These are phyloP conservation scores for Volucella inflata DNA, from an alignment of 2,888 invertebrate genomes.

Conservation along the genomic window DNA sequence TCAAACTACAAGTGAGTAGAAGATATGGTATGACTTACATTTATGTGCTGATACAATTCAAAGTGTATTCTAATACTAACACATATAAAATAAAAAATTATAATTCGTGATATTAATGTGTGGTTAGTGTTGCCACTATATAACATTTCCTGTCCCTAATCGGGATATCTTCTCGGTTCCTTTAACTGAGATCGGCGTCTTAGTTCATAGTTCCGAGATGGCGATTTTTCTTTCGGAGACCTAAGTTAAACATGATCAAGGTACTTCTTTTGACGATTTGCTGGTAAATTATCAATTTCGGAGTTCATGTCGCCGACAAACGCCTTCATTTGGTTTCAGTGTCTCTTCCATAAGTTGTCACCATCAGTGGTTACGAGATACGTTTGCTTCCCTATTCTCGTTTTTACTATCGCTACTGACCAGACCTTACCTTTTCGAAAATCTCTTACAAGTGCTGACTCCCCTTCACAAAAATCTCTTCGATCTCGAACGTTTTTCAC, in stretches of 20 bases:
- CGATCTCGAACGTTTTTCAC: too few species aligned
- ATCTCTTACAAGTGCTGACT: conserved; percentile 20
- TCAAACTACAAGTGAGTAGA: too few species aligned
- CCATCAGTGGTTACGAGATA: too few species aligned
- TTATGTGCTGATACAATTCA: too few species aligned
- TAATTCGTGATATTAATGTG: too few species aligned
- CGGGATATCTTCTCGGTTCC: too few species aligned
- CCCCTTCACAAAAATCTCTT: not conserved
- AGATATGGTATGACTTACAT: too few species aligned
- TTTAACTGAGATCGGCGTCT: conserved; percentile 7
- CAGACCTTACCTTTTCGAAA: conserved; percentile 6
- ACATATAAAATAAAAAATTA: too few species aligned
- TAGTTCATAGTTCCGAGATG: not conserved
- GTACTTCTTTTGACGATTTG: not conserved
- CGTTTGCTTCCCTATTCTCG: conserved; percentile 12
- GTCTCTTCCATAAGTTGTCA: too few species aligned
- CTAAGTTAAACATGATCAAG: conserved; percentile 6
- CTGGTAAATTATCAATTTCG: not conserved
- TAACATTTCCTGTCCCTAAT: not conserved
- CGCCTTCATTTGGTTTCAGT: conserved; percentile 10
- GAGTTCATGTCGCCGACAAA: not conserved
- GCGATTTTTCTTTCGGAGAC: not conserved
- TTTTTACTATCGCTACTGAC: conserved; percentile 6
- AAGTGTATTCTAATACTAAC: too few species aligned
- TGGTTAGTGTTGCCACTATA: not conserved